Conservation (phyloP, 2,797 vertebrate species). For the Champsocephalus gunnari region DNA sequence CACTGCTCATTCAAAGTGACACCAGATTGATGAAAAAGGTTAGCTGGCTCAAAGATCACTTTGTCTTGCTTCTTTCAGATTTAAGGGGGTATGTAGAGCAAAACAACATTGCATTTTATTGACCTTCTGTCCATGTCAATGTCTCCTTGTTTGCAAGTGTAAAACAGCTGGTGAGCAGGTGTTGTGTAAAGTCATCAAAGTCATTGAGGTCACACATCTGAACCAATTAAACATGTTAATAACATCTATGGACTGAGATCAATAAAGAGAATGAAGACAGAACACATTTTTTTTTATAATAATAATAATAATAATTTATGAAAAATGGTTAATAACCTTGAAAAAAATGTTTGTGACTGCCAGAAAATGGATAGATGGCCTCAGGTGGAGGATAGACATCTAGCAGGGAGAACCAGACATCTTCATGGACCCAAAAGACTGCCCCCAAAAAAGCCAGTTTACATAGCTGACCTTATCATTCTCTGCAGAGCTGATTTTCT, state of each 20-base stretch:
- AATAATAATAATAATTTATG: constrained; percentile 12
- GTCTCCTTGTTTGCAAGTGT: constrained; percentile 14
- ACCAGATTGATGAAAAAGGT: constrained; percentile 30
- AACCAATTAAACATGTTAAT: background rate
- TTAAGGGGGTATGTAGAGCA: constrained; percentile 17
- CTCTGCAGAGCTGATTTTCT: constrained; percentile 66
- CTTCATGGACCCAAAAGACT: constrained; percentile 47
- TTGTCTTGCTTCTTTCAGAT: constrained; percentile 25
- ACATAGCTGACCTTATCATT: constrained; percentile 77
- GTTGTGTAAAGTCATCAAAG: constrained; percentile 40
- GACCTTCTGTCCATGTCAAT: constrained; percentile 24
- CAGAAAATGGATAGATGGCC: constrained; percentile 40
- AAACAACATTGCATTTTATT: constrained; percentile 21
- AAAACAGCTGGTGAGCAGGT: constrained; percentile 18
- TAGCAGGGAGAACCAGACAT: constrained; percentile 51
- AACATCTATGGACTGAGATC: background rate
- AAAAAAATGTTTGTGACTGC: constrained; percentile 24
- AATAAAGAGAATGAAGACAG: background rate
- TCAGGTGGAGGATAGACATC: constrained; percentile 47
- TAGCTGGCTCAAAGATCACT: constrained; percentile 5
- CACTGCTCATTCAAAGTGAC: constrained; percentile 23
- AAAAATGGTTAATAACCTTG: constrained; percentile 1
- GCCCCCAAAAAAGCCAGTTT: constrained; percentile 54
- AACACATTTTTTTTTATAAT: background rate
- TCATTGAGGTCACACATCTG: constrained; percentile 16